Evolutionary conservation across 30 jellyfish, hydroid and myxozoan species (phyloP), one percentile per base, ranked within the genome.

Genomic region (Rhopilema esculentum): DNA sequence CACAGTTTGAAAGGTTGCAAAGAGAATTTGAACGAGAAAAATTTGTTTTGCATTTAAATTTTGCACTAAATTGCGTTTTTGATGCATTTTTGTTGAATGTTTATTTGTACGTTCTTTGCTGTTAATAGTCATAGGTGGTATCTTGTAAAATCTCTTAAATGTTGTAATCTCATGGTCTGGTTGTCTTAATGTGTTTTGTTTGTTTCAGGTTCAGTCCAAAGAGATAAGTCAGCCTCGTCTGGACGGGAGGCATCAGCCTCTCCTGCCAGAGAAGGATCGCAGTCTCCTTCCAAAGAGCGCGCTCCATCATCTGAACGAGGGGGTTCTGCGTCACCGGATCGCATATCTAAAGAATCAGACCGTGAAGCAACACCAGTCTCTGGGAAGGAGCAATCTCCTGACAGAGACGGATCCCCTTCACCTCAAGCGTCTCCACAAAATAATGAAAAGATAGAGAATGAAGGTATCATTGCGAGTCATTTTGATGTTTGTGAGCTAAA

Each of bases 241-340:
- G 69, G 51, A 18, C 68, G 89, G 27, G 89, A 30, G 29, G 17
- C 69, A 32, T 66, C 89, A 28, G 49, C 49, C 77, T 32, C n/a
- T 15, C 72, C 83, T 57, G 80, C 65, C 19, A 22, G 83, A 32
- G 87, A 61, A n/a, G 87, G 73, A 1, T 63, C 87, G 0, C 80
- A 69, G 22, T 84, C 84, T 20, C 84, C 85, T 0, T 16, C 26
- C 22, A 49, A 61, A 29, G 49, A 77, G 9, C 51, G 49, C 1
- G 50, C 57, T 8, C 78, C 67, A 53, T 69, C 91, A 30, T n/a
- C 69, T 15, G 84, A 69, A n/a, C 40, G 31, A 51, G 89, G 64
- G 40, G 69, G 8, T 16, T 30, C 89, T n/a, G 69, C 29, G 21
- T 21, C 69, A 79, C 78, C 79, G 17, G 81, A 70, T 1, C n/a